phyloP scores from a whole-genome alignment of 2,888 invertebrate genomes.

The Pseudococcus viburni region DNA sequence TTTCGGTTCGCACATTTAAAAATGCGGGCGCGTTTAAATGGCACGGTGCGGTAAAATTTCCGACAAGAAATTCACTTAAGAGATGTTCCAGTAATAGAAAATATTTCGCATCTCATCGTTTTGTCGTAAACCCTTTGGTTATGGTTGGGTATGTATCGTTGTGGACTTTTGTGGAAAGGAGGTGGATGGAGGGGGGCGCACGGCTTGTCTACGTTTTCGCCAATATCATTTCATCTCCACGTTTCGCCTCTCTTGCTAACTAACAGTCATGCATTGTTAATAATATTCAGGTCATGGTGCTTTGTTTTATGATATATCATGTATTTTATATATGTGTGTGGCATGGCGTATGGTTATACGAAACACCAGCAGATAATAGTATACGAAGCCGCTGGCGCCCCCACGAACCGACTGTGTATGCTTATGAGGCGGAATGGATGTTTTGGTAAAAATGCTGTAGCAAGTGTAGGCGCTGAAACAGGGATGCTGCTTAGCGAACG shows the following conservation, averaged over 20 bases:
- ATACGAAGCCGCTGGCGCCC: slow-evolving; percentile 1
- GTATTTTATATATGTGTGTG: background rate
- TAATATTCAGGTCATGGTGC: slow-evolving; percentile 48
- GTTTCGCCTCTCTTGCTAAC: background rate
- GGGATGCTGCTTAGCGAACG: background rate
- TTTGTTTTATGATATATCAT: slow-evolving; percentile 51
- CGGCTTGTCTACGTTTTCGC: background rate
- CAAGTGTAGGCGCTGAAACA: background rate
- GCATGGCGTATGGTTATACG: slow-evolving; percentile 14
- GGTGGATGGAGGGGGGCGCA: background rate
- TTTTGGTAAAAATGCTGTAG: background rate
- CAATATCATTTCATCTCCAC: background rate
- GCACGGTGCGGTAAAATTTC: background rate
- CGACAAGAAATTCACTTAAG: background rate
- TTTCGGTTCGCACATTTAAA: background rate
- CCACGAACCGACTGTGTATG: slow-evolving; percentile 16
- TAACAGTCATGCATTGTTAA: slow-evolving; percentile 32
- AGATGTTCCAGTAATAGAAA: background rate
- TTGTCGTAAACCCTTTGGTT: background rate
- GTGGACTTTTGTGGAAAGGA: background rate
- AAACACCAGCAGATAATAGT: slow-evolving; percentile 43
- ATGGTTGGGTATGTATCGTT: background rate
- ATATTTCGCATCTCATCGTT: slow-evolving; percentile 4
- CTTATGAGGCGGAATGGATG: background rate
- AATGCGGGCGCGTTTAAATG: background rate